Evolutionary conservation across 2,113 vertebrate species (phyloP).

Genomic region (Myrmophylax atrothorax): DNA sequence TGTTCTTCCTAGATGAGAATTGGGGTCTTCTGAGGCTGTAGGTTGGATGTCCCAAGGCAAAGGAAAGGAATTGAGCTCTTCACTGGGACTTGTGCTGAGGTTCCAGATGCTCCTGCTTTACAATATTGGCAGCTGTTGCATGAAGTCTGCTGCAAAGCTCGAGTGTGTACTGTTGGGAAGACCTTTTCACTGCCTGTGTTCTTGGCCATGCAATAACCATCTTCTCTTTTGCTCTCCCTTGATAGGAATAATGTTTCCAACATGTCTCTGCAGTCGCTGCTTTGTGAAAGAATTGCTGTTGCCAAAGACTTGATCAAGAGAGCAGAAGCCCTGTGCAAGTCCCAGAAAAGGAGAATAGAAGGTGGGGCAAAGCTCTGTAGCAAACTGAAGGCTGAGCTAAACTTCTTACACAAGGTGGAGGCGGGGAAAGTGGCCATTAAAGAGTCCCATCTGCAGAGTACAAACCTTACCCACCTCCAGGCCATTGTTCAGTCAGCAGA

Average conservation of each 20-base stretch:
- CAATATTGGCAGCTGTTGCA: background rate
- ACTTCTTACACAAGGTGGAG: constrained; percentile 90
- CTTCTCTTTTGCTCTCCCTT: constrained; percentile 18
- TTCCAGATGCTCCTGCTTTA: background rate
- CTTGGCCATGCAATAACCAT: background rate
- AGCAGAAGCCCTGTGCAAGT: constrained; percentile 81
- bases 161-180: background rate
- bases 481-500: constrained; percentile 89
- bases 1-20: background rate
- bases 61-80: background rate
- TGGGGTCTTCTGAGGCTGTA: background rate
- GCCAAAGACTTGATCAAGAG: constrained; percentile 86
- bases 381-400: constrained; percentile 90
- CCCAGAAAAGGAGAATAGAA: constrained; percentile 81
- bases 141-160: background rate
- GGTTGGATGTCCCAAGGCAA: background rate
- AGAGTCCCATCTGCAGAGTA: constrained; percentile 94
- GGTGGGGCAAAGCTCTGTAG: constrained; percentile 89
- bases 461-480: constrained; percentile 92
- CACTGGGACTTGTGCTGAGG: background rate
- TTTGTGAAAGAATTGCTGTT: constrained; percentile 84
- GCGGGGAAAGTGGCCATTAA: constrained; percentile 86
- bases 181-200: background rate
- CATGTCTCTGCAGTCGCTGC: constrained; percentile 85
- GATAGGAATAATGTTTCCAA: constrained; percentile 81